Evolutionary conservation across 92 coral and sea anemone species (phyloP).

Genomic region (Actinostola sp.): DNA sequence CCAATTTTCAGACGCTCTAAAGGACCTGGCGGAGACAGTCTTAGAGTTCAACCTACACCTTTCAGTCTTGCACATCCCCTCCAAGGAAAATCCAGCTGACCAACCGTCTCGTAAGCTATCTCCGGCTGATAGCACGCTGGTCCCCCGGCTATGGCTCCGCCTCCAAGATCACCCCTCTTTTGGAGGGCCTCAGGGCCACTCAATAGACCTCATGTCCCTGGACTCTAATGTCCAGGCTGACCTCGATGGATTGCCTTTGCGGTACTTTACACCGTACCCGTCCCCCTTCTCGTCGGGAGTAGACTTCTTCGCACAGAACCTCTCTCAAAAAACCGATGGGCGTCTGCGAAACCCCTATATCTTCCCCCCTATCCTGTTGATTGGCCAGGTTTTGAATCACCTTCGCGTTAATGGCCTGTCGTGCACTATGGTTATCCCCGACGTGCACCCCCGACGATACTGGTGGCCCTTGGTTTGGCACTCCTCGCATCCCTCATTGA

Average conservation of each 20-base stretch:
- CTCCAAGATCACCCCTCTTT: conserved; percentile 9
- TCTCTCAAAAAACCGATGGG: background rate
- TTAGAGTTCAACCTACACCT: conserved; percentile 7
- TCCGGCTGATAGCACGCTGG: conserved; percentile 4
- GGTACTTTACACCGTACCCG: conserved; percentile 12
- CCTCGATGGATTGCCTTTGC: background rate
- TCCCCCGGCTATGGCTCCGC: conserved; percentile 7
- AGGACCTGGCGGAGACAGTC: background rate
- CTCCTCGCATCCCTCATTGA: too few species aligned
- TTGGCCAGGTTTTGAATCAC: conserved; percentile 1
- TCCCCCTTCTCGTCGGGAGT: conserved; percentile 4
- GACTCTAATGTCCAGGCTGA: background rate
- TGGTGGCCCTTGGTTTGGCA: too few species aligned
- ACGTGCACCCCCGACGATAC: conserved; percentile 11
- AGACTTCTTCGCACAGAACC: background rate
- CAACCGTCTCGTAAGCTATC: conserved; percentile 21
- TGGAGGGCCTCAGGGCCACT: conserved; percentile 25
- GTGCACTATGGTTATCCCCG: conserved; percentile 26
- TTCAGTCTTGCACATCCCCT: background rate
- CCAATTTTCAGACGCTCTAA: conserved; percentile 20
- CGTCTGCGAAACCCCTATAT: conserved; percentile 18
- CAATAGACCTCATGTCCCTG: conserved; percentile 20
- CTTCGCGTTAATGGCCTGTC: background rate
- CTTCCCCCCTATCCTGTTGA: conserved; percentile 16
- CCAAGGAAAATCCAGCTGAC: conserved; percentile 26